phyloP scores from a whole-genome alignment of 1,140 invertebrate species.

The Eumaeus atala region DNA sequence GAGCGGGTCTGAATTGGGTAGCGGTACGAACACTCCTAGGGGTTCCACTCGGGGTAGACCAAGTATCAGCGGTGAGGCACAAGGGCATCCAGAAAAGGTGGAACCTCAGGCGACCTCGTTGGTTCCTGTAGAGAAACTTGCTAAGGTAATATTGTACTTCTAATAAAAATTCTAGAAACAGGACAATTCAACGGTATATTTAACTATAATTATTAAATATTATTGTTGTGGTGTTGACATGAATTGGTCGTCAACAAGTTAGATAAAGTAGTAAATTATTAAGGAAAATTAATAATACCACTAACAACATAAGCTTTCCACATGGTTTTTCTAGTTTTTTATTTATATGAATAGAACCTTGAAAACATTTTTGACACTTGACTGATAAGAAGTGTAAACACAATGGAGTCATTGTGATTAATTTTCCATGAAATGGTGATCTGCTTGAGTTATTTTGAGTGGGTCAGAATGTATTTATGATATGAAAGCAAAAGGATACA shows the following conservation, averaged over 20 bases:
- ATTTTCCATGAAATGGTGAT: conserved; percentile 6
- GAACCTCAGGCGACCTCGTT: conserved; percentile 75
- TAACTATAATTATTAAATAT: neutral
- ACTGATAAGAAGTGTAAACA: conserved; percentile 14
- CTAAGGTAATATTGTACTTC: conserved; percentile 74
- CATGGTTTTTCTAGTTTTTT: conserved; percentile 11
- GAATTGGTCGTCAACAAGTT: neutral
- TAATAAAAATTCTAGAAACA: conserved; percentile 1
- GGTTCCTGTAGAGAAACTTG: conserved; percentile 80
- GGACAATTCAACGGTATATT: neutral
- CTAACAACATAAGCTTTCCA: neutral
- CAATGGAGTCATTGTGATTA: conserved; percentile 6
- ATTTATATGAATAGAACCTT: conserved; percentile 21
- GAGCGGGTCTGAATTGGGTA: conserved; percentile 40
- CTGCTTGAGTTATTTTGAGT: conserved; percentile 11
- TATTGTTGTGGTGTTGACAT: neutral
- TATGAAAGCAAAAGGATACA: neutral
- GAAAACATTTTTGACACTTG: conserved; percentile 17
- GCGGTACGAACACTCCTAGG: conserved; percentile 55
- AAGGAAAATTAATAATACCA: neutral
- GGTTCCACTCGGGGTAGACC: conserved; percentile 72
- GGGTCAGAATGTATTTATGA: neutral
- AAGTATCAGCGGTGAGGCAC: conserved; percentile 76
- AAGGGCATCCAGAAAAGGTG: conserved; percentile 42
- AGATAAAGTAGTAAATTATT: neutral